A percentile compares a stretch with the other conserved stretches of the same genome.
These are phyloP conservation scores for Caenorhabditis auriculariae DNA, from an alignment of 2,888 invertebrate species.

Conservation along the genomic window DNA sequence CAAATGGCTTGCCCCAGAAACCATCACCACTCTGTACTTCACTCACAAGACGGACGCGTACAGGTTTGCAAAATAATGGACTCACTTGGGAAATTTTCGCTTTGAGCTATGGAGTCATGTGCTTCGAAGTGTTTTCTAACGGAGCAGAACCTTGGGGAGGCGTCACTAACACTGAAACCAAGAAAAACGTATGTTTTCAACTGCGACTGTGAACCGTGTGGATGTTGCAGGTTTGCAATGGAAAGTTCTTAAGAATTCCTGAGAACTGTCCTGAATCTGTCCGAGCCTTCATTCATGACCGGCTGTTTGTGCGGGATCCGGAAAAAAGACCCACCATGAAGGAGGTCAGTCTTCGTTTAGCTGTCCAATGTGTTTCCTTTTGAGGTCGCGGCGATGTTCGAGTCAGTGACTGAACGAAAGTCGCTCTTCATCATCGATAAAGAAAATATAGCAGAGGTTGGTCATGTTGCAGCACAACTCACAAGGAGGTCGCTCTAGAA, in stretches of 20 bases:
- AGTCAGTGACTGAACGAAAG: too few species aligned
- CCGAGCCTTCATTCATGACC: constrained; percentile 24
- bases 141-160: constrained; percentile 38
- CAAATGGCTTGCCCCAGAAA: constrained; percentile 35
- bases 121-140: constrained; percentile 31
- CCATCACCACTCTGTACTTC: constrained; percentile 16
- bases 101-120: constrained; percentile 34
- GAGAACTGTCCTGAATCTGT: constrained; percentile 30
- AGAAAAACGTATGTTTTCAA: constrained; percentile 11
- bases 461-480: too few species aligned
- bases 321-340: constrained; percentile 21
- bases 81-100: too few species aligned
- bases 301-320: constrained; percentile 28
- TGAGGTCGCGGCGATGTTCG: too few species aligned
- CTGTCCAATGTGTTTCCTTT: too few species aligned
- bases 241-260: constrained; percentile 19
- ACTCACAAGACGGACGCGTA: constrained; percentile 27
- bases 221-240: constrained; percentile 2
- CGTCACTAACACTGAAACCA: constrained; percentile 22
- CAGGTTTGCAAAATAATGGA: too few species aligned
- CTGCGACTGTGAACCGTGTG: too few species aligned
- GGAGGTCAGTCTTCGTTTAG: too few species aligned
- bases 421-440: too few species aligned
- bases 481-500: too few species aligned
- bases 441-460: too few species aligned